Percentiles rank a stretch among this genome's conserved stretches.
Evolutionary conservation across 2,888 invertebrate genomes (phyloP).

Genomic region (Diachrysia chrysitis): DNA sequence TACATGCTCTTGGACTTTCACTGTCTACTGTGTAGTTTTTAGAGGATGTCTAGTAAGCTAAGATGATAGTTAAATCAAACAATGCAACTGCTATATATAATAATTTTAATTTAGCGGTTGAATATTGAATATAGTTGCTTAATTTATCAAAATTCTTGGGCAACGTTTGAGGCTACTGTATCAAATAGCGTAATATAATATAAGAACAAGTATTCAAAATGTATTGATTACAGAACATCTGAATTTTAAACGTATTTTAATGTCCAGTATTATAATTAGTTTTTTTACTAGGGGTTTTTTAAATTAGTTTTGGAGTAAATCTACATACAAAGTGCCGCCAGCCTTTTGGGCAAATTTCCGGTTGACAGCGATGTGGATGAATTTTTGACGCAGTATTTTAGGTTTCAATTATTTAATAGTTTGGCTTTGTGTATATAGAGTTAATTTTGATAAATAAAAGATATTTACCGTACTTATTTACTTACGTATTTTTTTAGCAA

Average conservation of each 20-base stretch:
- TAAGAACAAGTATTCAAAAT: neutral
- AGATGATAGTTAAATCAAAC: neutral
- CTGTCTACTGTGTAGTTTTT: conserved; percentile 24
- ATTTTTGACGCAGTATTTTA: too few species aligned
- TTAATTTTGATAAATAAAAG: too few species aligned
- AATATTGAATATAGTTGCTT: neutral
- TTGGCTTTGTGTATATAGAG: too few species aligned
- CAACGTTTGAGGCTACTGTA: neutral
- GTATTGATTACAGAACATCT: neutral
- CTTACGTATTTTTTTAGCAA: too few species aligned
- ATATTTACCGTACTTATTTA: too few species aligned
- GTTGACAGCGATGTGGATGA: too few species aligned
- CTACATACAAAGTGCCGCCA: too few species aligned
- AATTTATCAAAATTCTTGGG: neutral
- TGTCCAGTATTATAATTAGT: neutral
- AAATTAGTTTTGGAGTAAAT: neutral
- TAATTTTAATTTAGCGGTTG: neutral
- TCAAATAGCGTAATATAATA: too few species aligned
- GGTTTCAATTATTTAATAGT: too few species aligned
- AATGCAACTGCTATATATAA: neutral
- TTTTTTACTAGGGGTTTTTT: neutral
- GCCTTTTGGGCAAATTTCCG: too few species aligned
- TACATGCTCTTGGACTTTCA: conserved; percentile 49
- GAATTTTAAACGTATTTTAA: neutral
- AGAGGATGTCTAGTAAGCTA: neutral